Evolutionary conservation across 37 sponge, comb jelly and placozoan species (phyloP), one percentile per base, ranked within the genome.

Genomic region (Aplysina aerophoba): DNA sequence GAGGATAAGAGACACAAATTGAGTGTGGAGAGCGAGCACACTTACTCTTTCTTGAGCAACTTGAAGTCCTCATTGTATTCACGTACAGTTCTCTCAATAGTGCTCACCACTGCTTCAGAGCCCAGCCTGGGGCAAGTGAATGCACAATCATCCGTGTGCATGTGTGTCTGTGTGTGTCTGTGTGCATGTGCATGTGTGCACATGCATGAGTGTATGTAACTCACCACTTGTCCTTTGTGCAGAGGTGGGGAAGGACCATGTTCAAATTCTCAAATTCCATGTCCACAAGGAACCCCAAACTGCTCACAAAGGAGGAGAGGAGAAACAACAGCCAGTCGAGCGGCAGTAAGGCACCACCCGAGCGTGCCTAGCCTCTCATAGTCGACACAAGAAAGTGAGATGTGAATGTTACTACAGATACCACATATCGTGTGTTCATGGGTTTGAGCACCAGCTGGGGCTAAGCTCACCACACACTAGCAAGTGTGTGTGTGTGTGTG

Each of bases 31-130:
- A 30, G 56, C 50, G 6, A 14, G 24, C 6, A 24, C 59, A 71
- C 27, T 41, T 55, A 93, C 93, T 67, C 83, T 66, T 66, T 82
- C 36, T 93, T 93, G 33, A 93, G 79, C 33, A 67, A 63, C 2
- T 50, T 27, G 59, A 93, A 93, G 27, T 90, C 93, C 4, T 24
- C 44, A 58, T 93, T 61, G 55, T 89, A 90, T 14, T 93, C 93
- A 15, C 62, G 33, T 4, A 93, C 24, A 3, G 93, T 93, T 13
- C 74, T 87, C 37, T 81, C 88, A 20, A 87, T 59, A 12, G 81
- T 93, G 17, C 34, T 41, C 15, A 93, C 54, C n/a, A 87, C 24
- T 33, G 71, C 50, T 6, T 53, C 28, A 1, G 89, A 88, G 21
- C 77, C 54, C 13, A 75, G 39, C 78, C 78, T 75, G 36, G 4